Conservation (phyloP, 2,888 invertebrate species). For the Standfussiana lucernea region DNA sequence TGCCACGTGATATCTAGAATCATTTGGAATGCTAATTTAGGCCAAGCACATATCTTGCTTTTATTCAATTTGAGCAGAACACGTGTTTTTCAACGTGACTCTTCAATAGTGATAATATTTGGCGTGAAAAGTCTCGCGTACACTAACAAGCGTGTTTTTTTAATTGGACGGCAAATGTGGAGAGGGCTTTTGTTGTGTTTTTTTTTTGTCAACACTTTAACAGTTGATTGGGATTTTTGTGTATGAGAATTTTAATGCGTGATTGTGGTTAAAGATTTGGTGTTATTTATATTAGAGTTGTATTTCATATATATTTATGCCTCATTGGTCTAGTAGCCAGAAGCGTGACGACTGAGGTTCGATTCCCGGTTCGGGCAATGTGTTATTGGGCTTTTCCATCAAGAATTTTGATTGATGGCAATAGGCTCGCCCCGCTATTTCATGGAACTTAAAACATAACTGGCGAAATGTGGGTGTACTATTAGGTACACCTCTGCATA, state of each 20-base stretch:
- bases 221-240: not conserved
- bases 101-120: conserved; percentile 35
- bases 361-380: too few species aligned
- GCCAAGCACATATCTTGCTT: conserved; percentile 51
- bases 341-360: too few species aligned
- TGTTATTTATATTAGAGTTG: not conserved
- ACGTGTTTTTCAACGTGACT: conserved; percentile 55
- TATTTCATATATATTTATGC: too few species aligned
- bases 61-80: conserved; percentile 55
- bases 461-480: too few species aligned
- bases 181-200: not conserved
- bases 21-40: conserved; percentile 46
- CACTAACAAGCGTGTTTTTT: conserved; percentile 10
- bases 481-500: too few species aligned
- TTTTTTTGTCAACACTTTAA: not conserved
- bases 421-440: too few species aligned
- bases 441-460: too few species aligned
- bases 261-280: not conserved
- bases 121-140: conserved; percentile 29
- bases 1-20: conserved; percentile 43
- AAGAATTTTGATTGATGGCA: too few species aligned
- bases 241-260: not conserved
- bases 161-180: not conserved
- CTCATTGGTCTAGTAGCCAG: too few species aligned
- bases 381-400: too few species aligned